Evolutionary conservation across 1,140 invertebrate species (phyloP).

Genomic region (Drosophila auraria): DNA sequence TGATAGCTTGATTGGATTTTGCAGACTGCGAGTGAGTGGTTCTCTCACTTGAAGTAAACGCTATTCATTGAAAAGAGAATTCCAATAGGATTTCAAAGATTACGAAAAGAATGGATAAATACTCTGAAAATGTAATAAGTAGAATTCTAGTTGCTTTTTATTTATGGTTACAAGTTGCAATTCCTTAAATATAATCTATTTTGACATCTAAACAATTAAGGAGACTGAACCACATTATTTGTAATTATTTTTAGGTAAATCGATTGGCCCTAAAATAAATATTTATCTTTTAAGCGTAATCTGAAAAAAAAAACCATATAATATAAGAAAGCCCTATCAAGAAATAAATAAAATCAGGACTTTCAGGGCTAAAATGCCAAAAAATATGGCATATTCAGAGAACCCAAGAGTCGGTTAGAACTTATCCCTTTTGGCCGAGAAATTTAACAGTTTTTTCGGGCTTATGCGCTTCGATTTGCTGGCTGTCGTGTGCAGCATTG

Average conservation of each 20-base stretch:
- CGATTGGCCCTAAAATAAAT: neutral
- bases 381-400: neutral
- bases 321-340: neutral
- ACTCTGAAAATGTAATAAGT: neutral
- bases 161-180: neutral
- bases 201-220: neutral
- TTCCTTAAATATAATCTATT: neutral
- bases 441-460: constrained; percentile 10
- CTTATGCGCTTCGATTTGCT: constrained; percentile 45
- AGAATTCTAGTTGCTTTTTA: neutral
- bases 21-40: constrained; percentile 15
- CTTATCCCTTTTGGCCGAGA: neutral
- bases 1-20: constrained; percentile 66
- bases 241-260: neutral
- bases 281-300: neutral
- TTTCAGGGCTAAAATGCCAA: neutral
- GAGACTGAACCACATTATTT: neutral
- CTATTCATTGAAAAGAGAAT: constrained; percentile 5
- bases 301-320: neutral
- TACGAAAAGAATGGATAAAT: neutral
- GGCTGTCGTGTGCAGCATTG: constrained; percentile 32
- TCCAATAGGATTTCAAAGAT: constrained; percentile 1
- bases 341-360: neutral
- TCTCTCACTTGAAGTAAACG: neutral
- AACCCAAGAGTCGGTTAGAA: neutral